Evolutionary conservation across 2,888 invertebrate genomes (phyloP), one percentile per base, ranked within the genome.

Genomic region (Cactoblastis cactorum): DNA sequence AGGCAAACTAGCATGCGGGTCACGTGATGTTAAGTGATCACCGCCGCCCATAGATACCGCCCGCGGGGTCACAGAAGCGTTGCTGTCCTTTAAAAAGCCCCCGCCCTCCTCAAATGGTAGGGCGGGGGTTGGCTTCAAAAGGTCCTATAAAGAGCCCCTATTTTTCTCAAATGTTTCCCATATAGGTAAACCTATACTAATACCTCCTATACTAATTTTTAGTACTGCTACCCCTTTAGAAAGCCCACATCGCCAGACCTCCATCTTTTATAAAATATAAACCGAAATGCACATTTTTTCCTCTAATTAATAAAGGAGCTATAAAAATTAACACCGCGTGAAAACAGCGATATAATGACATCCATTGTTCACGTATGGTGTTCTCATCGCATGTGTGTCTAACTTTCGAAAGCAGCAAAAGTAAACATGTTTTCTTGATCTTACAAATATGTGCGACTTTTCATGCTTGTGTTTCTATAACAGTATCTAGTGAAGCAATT

Each of bases 331-430:
- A 47, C 22, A 24, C 47, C 37, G 24, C 47, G 35, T 67, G 57
- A 62, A 65, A 65, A 59, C 49, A 55, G 47, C 55, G 57, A 49
- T 59, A 57, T 61, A 58, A 56, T 58, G 56, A 54, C 51, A 35
- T 11, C 12, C 37, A 35, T 48, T 48, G 47, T 48, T 48, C 55
- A 56, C 48, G 50, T 52, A 52, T 52, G 51, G 49, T 50, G 55
- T 56, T 55, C 65, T 56, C 56, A 56, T 54, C 38, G 45, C 49
- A 51, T 35, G 53, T 52, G 51, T 53, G 48, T 58, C 56, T 55
- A 52, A 52, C 59, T 61, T 59, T 61, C 55, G 51, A 59, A 61
- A 59, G 45, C 52, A 33, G 43, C 37, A 48, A 52, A 51, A 34
- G 52, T 47, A 52, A 51, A 51, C 49, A 45, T 35, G 35, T 37